These are phyloP conservation scores for Panagrolaimus sp. DNA, from an alignment of 1,140 invertebrate species.

Conservation along the genomic window DNA sequence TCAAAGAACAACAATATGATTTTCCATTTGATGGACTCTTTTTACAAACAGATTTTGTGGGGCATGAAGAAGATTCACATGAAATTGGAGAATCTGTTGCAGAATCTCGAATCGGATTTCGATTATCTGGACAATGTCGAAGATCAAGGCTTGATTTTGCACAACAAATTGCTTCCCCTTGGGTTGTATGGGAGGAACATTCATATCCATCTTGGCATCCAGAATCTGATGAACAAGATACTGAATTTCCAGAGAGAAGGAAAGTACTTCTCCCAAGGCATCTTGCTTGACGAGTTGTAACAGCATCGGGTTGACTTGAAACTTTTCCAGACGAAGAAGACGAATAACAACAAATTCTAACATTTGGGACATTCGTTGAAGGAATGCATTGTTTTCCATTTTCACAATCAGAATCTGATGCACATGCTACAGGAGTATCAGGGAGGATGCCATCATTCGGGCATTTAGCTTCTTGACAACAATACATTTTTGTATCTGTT, in stretches of 20 bases:
- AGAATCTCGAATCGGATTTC: neutral
- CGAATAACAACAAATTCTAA: neutral
- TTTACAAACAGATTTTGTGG: neutral
- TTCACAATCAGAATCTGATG: neutral
- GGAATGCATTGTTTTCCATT: neutral
- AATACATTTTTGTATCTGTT: constrained; percentile 36
- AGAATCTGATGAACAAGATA: neutral
- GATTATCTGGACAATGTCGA: neutral
- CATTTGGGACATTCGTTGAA: constrained; percentile 1
- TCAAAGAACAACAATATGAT: neutral
- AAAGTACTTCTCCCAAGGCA: constrained; percentile 3
- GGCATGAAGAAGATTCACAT: neutral
- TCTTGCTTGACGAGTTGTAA: neutral
- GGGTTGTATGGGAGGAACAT: neutral
- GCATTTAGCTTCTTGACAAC: constrained; percentile 30
- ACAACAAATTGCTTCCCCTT: neutral
- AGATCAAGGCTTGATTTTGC: neutral
- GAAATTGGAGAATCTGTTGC: neutral
- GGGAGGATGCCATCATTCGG: constrained; percentile 4
- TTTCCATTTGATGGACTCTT: neutral
- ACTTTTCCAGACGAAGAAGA: neutral
- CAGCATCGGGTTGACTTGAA: neutral
- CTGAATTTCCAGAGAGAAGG: neutral
- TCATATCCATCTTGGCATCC: neutral
- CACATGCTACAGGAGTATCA: neutral